These are phyloP conservation scores for Oceanodroma tethys DNA, from an alignment of 2,113 vertebrate genomes.

Conservation along the genomic window DNA sequence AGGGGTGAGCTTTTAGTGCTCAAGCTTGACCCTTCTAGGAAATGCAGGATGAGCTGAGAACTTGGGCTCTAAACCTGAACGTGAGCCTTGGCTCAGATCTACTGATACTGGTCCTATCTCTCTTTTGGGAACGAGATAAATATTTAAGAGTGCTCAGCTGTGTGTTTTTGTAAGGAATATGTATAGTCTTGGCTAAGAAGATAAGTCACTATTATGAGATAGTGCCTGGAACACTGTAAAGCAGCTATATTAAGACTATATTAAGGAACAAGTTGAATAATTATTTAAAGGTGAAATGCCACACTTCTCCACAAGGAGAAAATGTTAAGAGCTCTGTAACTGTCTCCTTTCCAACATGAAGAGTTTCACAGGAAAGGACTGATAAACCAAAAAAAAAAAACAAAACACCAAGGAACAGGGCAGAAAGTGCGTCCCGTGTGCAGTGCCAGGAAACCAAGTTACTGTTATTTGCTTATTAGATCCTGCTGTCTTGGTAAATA, in stretches of 20 bases:
- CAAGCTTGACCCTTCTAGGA: not conserved
- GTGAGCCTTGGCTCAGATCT: not conserved
- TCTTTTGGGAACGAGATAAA: not conserved
- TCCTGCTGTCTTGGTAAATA: not conserved
- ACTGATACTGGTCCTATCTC: not conserved
- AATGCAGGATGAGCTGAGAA: not conserved
- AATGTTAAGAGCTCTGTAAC: not conserved
- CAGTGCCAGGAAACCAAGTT: not conserved
- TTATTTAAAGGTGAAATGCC: slow-evolving; percentile 8
- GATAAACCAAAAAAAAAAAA: not conserved
- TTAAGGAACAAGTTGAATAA: slow-evolving; percentile 6
- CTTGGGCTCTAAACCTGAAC: not conserved
- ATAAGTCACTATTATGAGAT: not conserved
- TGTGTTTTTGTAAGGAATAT: slow-evolving; percentile 16
- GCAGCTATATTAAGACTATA: not conserved
- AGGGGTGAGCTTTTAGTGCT: not conserved
- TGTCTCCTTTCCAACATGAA: not conserved
- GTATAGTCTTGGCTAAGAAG: slow-evolving; percentile 3
- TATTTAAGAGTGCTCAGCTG: not conserved
- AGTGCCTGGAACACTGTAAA: not conserved
- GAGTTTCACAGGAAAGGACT: not conserved
- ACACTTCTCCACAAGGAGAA: not conserved
- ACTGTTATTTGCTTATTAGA: not conserved
- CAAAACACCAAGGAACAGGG: not conserved
- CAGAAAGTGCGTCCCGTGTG: not conserved